Evolutionary conservation across 2,888 invertebrate species (phyloP).

Genomic region (Drosophila mercatorum): DNA sequence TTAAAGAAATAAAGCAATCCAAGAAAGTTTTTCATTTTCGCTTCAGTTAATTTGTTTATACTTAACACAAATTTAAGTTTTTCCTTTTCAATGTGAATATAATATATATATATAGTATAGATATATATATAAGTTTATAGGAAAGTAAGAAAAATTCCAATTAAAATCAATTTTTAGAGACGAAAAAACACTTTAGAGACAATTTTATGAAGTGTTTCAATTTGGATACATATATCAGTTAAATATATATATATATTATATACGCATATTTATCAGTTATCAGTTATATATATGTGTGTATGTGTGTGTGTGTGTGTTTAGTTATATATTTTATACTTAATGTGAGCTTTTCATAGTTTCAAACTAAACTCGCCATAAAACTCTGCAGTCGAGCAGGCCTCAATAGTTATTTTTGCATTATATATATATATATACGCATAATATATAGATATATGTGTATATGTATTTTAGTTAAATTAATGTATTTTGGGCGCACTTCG

Average conservation of each 20-base stretch:
- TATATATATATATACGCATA: conserved; percentile 18
- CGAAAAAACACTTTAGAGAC: conserved; percentile 38
- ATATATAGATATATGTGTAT: conserved; percentile 11
- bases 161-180: conserved; percentile 48
- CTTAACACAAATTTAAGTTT: conserved; percentile 42
- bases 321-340: conserved; percentile 37
- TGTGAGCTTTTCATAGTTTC: conserved; percentile 70
- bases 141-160: conserved; percentile 44
- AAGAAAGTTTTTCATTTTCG: conserved; percentile 35
- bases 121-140: conserved; percentile 21
- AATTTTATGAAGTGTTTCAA: conserved; percentile 31
- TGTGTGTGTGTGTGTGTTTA: conserved; percentile 17
- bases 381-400: conserved; percentile 68
- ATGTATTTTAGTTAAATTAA: conserved; percentile 83
- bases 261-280: conserved; percentile 41
- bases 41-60: conserved; percentile 44
- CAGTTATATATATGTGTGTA: conserved; percentile 14
- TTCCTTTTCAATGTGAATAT: conserved; percentile 13
- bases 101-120: conserved; percentile 12
- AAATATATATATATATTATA: conserved; percentile 42
- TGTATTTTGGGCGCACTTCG: conserved; percentile 95
- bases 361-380: conserved; percentile 68
- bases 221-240: conserved; percentile 22
- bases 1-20: conserved; percentile 63
- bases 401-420: conserved; percentile 49